A percentile compares a stretch with the other conserved stretches of the same genome.
phyloP scores from a whole-genome alignment of 2,113 vertebrate species.

The Myanophis thanlyinensis region DNA sequence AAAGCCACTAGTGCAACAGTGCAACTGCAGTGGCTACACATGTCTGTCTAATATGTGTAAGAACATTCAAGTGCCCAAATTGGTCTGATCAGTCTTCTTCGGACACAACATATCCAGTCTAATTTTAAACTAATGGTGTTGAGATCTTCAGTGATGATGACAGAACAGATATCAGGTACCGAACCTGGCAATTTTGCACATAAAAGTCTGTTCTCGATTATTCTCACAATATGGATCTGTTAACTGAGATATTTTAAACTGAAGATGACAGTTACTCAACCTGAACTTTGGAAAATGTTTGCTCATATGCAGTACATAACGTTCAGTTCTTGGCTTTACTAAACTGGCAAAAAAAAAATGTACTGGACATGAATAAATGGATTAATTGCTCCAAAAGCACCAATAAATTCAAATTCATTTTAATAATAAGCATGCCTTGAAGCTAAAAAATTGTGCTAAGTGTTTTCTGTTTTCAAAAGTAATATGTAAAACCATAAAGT shows the following conservation, averaged over 20 bases:
- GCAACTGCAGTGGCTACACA: not conserved
- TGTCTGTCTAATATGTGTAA: not conserved
- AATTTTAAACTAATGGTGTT: not conserved
- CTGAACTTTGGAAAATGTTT: not conserved
- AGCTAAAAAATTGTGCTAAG: not conserved
- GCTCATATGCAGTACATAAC: not conserved
- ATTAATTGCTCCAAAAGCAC: conserved; percentile 37
- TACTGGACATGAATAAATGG: conserved; percentile 45
- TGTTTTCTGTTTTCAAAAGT: conserved; percentile 37
- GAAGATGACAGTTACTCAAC: not conserved
- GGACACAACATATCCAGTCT: not conserved
- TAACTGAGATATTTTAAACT: not conserved
- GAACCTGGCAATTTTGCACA: not conserved
- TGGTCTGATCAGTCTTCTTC: not conserved
- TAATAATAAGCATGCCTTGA: conserved; percentile 58
- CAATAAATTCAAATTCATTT: conserved; percentile 48
- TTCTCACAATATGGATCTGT: not conserved
- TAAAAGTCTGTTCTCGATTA: not conserved
- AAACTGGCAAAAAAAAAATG: conserved; percentile 64
- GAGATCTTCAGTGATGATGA: not conserved
- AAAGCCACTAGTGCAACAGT: too few species aligned
- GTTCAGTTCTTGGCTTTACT: not conserved
- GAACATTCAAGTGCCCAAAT: not conserved
- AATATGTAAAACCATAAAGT: conserved; percentile 62
- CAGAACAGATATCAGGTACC: not conserved